Conservation (phyloP, 2,888 invertebrate genomes). For the Rotaria macrura region DNA sequence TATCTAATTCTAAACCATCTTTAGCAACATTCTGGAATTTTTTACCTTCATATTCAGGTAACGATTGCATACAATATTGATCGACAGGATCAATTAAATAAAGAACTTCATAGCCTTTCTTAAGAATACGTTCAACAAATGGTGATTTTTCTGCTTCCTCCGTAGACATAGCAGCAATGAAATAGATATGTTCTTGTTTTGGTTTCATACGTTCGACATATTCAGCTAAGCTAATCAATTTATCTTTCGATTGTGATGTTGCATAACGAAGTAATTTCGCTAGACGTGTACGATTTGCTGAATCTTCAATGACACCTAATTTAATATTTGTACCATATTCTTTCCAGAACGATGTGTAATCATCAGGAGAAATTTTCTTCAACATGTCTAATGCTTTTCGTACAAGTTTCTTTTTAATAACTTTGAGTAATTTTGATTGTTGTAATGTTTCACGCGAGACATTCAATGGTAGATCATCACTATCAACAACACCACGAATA, state of each 20-base stretch:
- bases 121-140: constrained; percentile 82
- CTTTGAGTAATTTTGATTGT: constrained; percentile 94
- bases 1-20: constrained; percentile 74
- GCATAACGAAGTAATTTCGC: constrained; percentile 81
- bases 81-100: constrained; percentile 91
- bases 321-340: constrained; percentile 94
- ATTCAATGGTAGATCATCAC: constrained; percentile 92
- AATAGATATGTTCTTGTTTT: constrained; percentile 84
- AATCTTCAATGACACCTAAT: constrained; percentile 91
- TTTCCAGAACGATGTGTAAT: constrained; percentile 90
- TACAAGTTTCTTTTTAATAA: constrained; percentile 95
- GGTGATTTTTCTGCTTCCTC: constrained; percentile 71
- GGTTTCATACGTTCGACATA: constrained; percentile 90
- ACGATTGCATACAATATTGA: constrained; percentile 85
- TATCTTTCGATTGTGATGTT: constrained; percentile 60
- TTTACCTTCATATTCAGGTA: constrained; percentile 94
- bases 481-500: constrained; percentile 90
- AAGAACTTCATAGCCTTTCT: constrained; percentile 77
- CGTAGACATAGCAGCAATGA: constrained; percentile 77
- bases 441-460: constrained; percentile 94
- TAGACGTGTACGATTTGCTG: constrained; percentile 82
- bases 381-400: constrained; percentile 94
- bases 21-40: constrained; percentile 96
- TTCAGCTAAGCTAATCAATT: constrained; percentile 66
- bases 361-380: constrained; percentile 79